Evolutionary conservation across 2,888 invertebrate species (phyloP).

Genomic region (Harpagoxenus sublaevis): DNA sequence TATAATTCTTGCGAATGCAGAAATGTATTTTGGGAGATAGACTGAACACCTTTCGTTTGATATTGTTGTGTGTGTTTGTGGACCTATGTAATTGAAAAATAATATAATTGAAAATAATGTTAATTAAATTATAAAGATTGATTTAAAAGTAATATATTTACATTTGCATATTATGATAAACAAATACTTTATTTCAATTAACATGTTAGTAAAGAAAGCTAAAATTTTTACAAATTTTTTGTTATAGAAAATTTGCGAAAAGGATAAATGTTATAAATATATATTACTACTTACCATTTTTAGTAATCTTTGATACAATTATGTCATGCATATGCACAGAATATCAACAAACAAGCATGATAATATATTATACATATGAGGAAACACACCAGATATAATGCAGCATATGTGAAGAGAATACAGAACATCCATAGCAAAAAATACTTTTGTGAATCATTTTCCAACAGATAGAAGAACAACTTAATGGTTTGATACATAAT

Average conservation of each 20-base stretch:
- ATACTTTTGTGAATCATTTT: constrained; percentile 63
- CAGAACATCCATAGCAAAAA: constrained; percentile 74
- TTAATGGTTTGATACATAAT: constrained; percentile 44
- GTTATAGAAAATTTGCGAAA: not conserved
- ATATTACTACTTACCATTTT: constrained; percentile 16
- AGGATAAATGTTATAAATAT: not conserved
- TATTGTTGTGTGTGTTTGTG: not conserved
- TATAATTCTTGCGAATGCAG: constrained; percentile 40
- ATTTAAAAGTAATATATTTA: not conserved
- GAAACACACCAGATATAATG: constrained; percentile 75
- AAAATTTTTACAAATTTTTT: not conserved
- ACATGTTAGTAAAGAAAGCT: not conserved
- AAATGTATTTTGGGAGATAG: constrained; percentile 5
- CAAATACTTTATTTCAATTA: not conserved
- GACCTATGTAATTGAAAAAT: constrained; percentile 6
- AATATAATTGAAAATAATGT: not conserved
- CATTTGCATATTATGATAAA: not conserved
- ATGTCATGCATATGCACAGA: constrained; percentile 74
- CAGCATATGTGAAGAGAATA: constrained; percentile 75
- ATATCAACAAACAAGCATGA: constrained; percentile 77
- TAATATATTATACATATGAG: constrained; percentile 81
- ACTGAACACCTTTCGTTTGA: not conserved
- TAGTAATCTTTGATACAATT: not conserved
- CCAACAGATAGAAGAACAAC: constrained; percentile 8
- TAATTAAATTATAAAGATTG: not conserved